phyloP scores from a whole-genome alignment of 2,797 vertebrate genomes.

The Gymnoscopelus braueri region DNA sequence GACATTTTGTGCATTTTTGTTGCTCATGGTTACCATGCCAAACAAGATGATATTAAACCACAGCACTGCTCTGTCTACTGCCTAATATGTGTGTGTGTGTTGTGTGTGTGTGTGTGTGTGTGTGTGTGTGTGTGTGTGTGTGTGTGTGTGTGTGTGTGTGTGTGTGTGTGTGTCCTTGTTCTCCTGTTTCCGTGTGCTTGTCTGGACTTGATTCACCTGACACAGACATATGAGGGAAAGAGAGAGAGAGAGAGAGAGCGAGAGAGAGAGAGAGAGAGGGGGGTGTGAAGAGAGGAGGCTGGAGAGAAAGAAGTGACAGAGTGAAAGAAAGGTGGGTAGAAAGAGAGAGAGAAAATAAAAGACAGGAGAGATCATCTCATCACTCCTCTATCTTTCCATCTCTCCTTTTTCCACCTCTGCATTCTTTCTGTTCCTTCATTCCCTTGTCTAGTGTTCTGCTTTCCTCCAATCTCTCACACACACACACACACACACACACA shows the following conservation, averaged over 20 bases:
- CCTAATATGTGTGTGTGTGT: neutral
- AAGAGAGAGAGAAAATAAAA: neutral
- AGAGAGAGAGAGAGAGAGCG: neutral
- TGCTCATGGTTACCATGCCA: too few relatives aligned
- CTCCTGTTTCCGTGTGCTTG: conserved; percentile 53
- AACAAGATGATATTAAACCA: too few relatives aligned
- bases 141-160: conserved; percentile 1
- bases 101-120: neutral
- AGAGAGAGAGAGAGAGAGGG: neutral
- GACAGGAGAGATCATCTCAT: neutral
- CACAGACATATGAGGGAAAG: neutral
- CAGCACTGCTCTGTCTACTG: too few relatives aligned
- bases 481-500: too few relatives aligned
- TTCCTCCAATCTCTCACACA: neutral
- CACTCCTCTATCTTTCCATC: neutral
- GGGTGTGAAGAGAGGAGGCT: neutral
- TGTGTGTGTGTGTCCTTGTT: conserved; percentile 13
- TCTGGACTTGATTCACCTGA: conserved; percentile 51
- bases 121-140: neutral
- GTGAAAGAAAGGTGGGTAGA: neutral
- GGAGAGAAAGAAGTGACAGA: neutral
- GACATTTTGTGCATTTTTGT: too few relatives aligned
- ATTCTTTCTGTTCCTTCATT: neutral
- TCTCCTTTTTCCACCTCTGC: neutral
- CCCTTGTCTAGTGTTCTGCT: neutral